Evolutionary conservation across 2,797 vertebrate genomes (phyloP).

Genomic region (Aselliscus stoliczkanus): DNA sequence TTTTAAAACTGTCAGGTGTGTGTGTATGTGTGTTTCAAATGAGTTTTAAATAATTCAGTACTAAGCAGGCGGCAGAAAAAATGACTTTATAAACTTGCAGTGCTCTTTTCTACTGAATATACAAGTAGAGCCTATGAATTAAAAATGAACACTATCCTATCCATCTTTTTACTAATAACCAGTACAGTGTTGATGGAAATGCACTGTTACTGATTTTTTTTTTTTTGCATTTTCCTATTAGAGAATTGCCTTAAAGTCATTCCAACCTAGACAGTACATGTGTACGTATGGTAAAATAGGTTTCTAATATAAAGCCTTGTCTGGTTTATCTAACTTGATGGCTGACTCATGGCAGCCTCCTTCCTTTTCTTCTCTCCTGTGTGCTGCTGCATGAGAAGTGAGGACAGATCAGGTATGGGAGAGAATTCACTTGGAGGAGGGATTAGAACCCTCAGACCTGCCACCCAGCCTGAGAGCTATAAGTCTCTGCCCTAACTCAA

Average conservation of each 20-base stretch:
- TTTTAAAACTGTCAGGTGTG: slow-evolving; percentile 66
- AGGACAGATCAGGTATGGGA: not conserved
- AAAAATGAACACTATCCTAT: slow-evolving; percentile 35
- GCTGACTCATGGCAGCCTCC: not conserved
- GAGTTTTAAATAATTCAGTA: slow-evolving; percentile 73
- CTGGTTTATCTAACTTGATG: not conserved
- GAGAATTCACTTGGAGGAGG: not conserved
- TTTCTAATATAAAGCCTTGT: not conserved
- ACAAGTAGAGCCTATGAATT: slow-evolving; percentile 45
- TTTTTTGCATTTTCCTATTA: not conserved
- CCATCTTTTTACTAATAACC: slow-evolving; percentile 37
- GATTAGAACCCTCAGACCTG: not conserved
- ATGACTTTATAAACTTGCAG: slow-evolving; percentile 51
- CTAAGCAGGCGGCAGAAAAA: slow-evolving; percentile 22
- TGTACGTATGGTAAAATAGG: not conserved
- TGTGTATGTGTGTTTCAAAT: slow-evolving; percentile 55
- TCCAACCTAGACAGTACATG: not conserved
- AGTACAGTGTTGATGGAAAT: not conserved
- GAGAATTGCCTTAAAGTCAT: not conserved
- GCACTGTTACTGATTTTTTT: not conserved
- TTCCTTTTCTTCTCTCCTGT: not conserved
- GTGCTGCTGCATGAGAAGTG: not conserved
- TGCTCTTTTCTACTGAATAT: slow-evolving; percentile 49
- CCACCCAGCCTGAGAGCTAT: not conserved
- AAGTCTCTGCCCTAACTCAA: not conserved